Conservation (phyloP, 1,140 invertebrate species). For the Teleopsis dalmanni region DNA sequence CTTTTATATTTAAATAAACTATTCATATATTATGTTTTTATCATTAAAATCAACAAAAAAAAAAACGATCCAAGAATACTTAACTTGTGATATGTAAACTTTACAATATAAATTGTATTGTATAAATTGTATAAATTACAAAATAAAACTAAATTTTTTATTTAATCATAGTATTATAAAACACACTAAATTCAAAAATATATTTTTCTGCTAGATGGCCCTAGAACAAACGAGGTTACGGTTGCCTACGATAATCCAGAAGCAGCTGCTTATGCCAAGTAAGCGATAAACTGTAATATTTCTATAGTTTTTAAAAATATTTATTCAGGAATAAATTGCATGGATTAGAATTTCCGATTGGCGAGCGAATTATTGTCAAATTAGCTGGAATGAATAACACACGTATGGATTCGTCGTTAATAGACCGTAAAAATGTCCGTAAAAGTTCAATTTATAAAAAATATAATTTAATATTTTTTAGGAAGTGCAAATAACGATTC, state of each 20-base stretch:
- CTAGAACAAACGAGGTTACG: conserved; percentile 45
- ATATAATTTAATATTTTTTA: conserved; percentile 4
- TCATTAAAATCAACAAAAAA: no score
- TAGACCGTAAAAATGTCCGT: conserved; percentile 28
- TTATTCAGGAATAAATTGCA: conserved; percentile 66
- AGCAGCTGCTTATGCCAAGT: conserved; percentile 63
- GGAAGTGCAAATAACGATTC: conserved; percentile 41
- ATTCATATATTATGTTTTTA: no score
- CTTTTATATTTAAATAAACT: no score
- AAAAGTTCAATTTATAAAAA: neutral
- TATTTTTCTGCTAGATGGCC: conserved; percentile 26
- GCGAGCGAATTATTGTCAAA: conserved; percentile 70
- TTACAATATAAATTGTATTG: no score
- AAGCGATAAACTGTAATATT: conserved; percentile 1
- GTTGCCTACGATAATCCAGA: conserved; percentile 69
- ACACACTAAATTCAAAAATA: neutral
- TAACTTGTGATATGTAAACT: no score
- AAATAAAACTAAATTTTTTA: no score
- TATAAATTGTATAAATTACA: no score
- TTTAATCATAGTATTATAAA: no score
- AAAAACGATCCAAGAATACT: no score
- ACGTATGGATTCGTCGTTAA: conserved; percentile 40
- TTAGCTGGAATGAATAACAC: conserved; percentile 47
- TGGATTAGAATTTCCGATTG: conserved; percentile 81
- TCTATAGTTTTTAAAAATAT: neutral